Base-by-base conservation (phyloP, 2,797 vertebrate species). In the Arrhamphus sclerolepis region DNA sequence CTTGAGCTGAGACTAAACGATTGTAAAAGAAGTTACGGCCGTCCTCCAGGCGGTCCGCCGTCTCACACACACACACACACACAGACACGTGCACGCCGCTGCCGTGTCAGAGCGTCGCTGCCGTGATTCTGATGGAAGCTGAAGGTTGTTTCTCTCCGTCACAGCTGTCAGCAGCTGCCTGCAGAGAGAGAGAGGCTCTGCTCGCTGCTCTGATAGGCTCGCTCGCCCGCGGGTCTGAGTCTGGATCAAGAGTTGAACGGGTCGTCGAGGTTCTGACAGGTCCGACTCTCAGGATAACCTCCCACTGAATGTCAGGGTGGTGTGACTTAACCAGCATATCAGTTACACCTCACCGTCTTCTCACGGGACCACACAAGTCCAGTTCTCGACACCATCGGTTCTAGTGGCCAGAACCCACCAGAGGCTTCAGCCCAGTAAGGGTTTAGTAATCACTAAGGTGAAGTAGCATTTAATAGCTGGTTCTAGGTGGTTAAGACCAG, bases 1-100 rank as follows among this genome's bases (percentile, higher is more conserved):
- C 94, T 97, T 95, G 95, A 97, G 94, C 95, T 95, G 94, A 96
- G 95, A 95, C 96, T 97, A 97, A 98, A 97, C 94, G 95, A 95
- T 96, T 95, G 95, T 96, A 95, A 95, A 97, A 95, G 96, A 98
- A 98, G 96, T 98, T 96, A 97, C 95, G 95, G 94, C 93, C 92
- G 95, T 97, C 96, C 97, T 98, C 96, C 95, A 93, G 96, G 95
- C 93, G 92, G 94, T 94, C 92, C 93, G 94, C n/a, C n/a, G n/a
- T n/a, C n/a, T n/a, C n/a, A n/a, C n/a, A n/a, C n/a, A n/a, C n/a
- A n/a, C n/a, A n/a, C n/a, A n/a, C n/a, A n/a, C n/a, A n/a, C 60
- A 31, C 62, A n/a, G 65, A 41, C 63, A 54, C 65, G 34, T 62
- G 50, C 63, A 67, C 64, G 50, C 73, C 11, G 56, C 8, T 42